Evolutionary conservation across 2,113 vertebrate species (phyloP).

Genomic region (Setophaga petechia): DNA sequence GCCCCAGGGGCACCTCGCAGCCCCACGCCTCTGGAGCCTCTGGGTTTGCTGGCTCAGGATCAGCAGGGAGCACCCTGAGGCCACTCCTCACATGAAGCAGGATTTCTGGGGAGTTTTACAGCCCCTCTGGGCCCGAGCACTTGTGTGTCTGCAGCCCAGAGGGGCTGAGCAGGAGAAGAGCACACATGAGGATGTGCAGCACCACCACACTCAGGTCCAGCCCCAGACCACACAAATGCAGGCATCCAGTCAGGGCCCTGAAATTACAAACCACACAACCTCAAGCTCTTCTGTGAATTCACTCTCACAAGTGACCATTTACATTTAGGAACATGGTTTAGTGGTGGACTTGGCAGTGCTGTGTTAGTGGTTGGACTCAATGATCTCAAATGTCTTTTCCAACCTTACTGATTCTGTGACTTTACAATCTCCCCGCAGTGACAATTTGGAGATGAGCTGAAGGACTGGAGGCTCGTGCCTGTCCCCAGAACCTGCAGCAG

Average conservation of each 20-base stretch:
- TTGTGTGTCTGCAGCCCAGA: rapidly evolving
- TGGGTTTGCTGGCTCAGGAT: not conserved
- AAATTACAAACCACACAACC: not conserved
- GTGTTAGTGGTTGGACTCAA: not conserved
- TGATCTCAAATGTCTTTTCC: not conserved
- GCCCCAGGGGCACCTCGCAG: not conserved
- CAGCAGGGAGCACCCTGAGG: not conserved
- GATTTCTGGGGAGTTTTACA: not conserved
- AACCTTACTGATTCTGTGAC: not conserved
- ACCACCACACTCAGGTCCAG: not conserved
- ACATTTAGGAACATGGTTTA: not conserved
- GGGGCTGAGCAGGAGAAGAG: not conserved
- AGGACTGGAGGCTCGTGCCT: not conserved
- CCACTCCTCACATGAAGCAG: rapidly evolving
- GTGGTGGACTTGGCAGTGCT: not conserved
- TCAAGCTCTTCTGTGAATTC: not conserved
- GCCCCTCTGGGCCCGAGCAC: not conserved
- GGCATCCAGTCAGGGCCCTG: not conserved
- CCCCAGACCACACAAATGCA: not conserved
- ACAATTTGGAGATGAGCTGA: not conserved
- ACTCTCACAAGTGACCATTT: not conserved
- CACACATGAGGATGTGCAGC: not conserved
- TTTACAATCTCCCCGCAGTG: not conserved
- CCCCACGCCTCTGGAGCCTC: rapidly evolving
- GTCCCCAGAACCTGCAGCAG: not conserved